Evolutionary conservation across 2,888 invertebrate species (phyloP).

Genomic region (Sarcophaga rosellei): DNA sequence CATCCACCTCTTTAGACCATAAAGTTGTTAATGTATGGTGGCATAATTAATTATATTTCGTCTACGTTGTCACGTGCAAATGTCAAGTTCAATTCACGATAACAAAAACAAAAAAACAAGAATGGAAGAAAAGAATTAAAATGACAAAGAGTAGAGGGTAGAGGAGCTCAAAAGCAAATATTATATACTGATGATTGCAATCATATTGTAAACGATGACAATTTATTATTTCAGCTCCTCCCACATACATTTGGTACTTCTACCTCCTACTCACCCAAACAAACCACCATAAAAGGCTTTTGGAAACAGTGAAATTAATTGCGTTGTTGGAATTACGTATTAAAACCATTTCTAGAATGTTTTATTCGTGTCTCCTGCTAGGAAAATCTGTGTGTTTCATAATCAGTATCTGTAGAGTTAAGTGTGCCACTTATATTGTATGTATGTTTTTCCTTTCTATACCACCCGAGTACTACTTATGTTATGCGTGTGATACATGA

Average conservation of each 20-base stretch:
- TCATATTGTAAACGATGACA: not conserved
- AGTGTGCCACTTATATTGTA: not conserved
- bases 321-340: not conserved
- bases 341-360: not conserved
- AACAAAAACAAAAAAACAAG: not conserved
- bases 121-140: not conserved
- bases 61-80: constrained; percentile 1
- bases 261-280: not conserved
- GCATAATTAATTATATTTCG: constrained; percentile 16
- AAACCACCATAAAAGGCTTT: not conserved
- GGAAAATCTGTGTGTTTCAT: not conserved
- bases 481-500: not conserved
- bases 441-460: not conserved
- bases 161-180: not conserved
- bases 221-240: not conserved
- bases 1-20: not conserved
- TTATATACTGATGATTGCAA: constrained; percentile 3
- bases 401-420: not conserved
- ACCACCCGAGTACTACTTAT: not conserved
- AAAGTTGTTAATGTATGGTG: not conserved
- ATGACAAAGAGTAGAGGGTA: not conserved
- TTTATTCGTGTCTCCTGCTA: not conserved
- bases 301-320: not conserved
- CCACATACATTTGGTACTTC: not conserved
- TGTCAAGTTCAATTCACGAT: constrained; percentile 3